A percentile compares a stretch with the other conserved stretches of the same genome.
Conservation (phyloP, 2,888 invertebrate species). For the Caenorhabditis sp. region DNA sequence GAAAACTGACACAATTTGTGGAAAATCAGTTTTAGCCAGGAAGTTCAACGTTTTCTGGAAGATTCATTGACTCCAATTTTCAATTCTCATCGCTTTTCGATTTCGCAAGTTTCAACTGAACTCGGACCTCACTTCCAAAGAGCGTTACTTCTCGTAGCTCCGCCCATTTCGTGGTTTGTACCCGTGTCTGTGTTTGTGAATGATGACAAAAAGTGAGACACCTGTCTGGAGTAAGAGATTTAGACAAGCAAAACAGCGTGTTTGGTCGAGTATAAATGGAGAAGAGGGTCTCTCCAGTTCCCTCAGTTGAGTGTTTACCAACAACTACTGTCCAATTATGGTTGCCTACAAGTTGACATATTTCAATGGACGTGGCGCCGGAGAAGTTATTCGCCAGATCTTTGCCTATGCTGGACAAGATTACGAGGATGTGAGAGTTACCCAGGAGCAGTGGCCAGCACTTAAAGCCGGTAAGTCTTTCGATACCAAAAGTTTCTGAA, state of each 20-base stretch:
- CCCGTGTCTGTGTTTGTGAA: constrained; percentile 1
- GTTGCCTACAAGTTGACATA: constrained; percentile 56
- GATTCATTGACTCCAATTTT: neutral
- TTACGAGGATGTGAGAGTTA: constrained; percentile 71
- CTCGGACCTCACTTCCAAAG: too few species aligned
- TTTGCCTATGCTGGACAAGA: constrained; percentile 62
- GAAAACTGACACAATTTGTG: neutral
- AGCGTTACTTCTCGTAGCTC: neutral
- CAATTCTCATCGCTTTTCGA: constrained; percentile 2
- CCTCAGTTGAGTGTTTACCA: constrained; percentile 11
- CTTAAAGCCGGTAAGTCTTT: constrained; percentile 68
- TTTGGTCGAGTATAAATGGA: constrained; percentile 26
- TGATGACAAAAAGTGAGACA: constrained; percentile 45
- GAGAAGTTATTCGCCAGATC: constrained; percentile 59
- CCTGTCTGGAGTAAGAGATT: constrained; percentile 6
- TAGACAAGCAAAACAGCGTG: constrained; percentile 26
- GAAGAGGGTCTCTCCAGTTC: constrained; percentile 1
- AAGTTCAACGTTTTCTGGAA: too few species aligned
- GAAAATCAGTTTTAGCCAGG: too few species aligned
- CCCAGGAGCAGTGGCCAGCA: constrained; percentile 67
- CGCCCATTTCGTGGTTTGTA: constrained; percentile 49
- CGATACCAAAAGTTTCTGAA: constrained; percentile 1
- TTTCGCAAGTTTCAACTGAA: neutral
- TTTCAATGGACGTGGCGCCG: constrained; percentile 51
- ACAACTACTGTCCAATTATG: constrained; percentile 35